Percentiles rank a stretch among this genome's conserved stretches.
Conservation (phyloP, 2,888 invertebrate genomes). For the Thereva nobilitata region DNA sequence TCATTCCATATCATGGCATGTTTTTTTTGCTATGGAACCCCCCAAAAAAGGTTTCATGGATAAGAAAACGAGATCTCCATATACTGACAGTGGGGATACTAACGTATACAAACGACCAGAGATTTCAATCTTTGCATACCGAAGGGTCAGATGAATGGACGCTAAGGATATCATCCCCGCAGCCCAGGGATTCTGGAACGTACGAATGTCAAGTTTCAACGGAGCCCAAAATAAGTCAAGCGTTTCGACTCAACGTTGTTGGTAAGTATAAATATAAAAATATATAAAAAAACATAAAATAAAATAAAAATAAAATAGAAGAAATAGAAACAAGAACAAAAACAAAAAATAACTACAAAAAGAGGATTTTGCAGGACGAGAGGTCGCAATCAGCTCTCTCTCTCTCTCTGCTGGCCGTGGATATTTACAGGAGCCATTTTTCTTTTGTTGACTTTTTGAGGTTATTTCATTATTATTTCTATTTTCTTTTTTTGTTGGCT, state of each 20-base stretch:
- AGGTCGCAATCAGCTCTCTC: too few relatives aligned
- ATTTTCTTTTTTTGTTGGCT: too few relatives aligned
- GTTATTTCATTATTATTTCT: too few relatives aligned
- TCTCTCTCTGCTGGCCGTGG: too few relatives aligned
- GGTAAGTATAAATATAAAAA: constrained; percentile 61
- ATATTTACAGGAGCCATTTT: too few relatives aligned
- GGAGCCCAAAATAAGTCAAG: constrained; percentile 75
- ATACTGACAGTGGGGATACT: constrained; percentile 72
- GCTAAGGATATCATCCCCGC: constrained; percentile 68
- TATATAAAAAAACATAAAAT: neutral
- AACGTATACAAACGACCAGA: constrained; percentile 72
- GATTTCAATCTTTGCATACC: constrained; percentile 70
- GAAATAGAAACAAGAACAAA: too few relatives aligned
- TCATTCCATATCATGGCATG: constrained; percentile 8
- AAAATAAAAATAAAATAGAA: neutral
- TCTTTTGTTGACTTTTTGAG: too few relatives aligned
- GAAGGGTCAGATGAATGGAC: constrained; percentile 75
- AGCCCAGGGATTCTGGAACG: constrained; percentile 68
- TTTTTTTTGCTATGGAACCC: too few relatives aligned
- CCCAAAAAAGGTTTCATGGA: constrained; percentile 74
- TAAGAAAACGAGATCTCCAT: constrained; percentile 78
- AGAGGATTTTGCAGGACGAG: too few relatives aligned
- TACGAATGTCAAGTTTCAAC: constrained; percentile 79
- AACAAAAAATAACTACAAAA: too few relatives aligned
- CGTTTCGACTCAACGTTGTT: constrained; percentile 70